phyloP scores from a whole-genome alignment of 2,888 invertebrate genomes.

The Athrips mouffetella region DNA sequence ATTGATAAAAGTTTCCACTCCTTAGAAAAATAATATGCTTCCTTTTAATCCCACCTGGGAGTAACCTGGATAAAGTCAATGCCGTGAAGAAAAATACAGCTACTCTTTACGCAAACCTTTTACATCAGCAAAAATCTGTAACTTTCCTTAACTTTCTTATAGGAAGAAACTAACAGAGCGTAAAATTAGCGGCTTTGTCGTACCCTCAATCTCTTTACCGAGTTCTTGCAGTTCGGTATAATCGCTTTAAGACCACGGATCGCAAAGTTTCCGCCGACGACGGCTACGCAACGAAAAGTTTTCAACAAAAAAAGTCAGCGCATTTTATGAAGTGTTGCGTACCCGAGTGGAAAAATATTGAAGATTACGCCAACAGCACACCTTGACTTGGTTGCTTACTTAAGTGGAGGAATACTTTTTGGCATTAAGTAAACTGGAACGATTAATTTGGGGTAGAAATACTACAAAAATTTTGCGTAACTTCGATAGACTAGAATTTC shows the following conservation, averaged over 20 bases:
- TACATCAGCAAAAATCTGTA: slow-evolving; percentile 19
- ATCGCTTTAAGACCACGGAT: slow-evolving; percentile 19
- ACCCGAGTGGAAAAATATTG: slow-evolving; percentile 1
- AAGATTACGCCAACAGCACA: slow-evolving; percentile 9
- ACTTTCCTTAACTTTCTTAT: slow-evolving; percentile 19
- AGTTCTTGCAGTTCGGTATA: slow-evolving; percentile 21
- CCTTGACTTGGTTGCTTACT: neutral
- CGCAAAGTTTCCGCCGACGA: slow-evolving; percentile 19
- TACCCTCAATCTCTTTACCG: slow-evolving; percentile 22
- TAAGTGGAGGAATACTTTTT: neutral
- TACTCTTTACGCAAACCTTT: neutral
- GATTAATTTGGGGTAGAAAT: slow-evolving; percentile 5
- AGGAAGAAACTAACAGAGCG: slow-evolving; percentile 23
- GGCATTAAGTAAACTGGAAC: slow-evolving; percentile 1
- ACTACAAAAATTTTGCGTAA: neutral
- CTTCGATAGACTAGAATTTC: too few relatives aligned
- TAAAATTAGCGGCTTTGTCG: slow-evolving; percentile 25
- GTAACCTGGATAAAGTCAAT: too few relatives aligned
- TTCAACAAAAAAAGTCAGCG: slow-evolving; percentile 16
- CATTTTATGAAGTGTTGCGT: slow-evolving; percentile 8
- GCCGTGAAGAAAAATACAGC: too few relatives aligned
- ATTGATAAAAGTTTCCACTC: too few relatives aligned
- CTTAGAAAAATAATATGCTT: too few relatives aligned
- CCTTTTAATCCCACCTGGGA: too few relatives aligned
- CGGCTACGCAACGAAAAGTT: slow-evolving; percentile 18